Percentiles rank a stretch among this genome's conserved stretches.
phyloP scores from a whole-genome alignment of 2,113 vertebrate genomes.

The Antennarius striatus region DNA sequence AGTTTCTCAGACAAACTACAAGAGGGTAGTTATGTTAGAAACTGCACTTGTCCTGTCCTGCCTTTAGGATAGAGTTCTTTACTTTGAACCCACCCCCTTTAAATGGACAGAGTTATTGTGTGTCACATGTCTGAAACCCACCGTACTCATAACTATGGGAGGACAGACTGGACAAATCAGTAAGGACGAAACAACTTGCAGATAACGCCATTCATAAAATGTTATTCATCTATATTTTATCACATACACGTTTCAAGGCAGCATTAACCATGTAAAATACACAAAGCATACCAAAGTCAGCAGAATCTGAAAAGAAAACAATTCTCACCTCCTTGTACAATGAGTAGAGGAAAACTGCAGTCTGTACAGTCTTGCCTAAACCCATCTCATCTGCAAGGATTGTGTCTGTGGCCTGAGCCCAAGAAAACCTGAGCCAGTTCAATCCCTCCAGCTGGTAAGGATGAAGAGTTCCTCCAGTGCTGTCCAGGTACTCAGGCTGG shows the following conservation, averaged over 20 bases:
- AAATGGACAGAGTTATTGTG: slow-evolving; percentile 54
- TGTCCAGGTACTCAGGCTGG: slow-evolving; percentile 92
- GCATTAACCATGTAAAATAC: too few relatives aligned
- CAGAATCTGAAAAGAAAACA: too few relatives aligned
- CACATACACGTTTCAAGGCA: too few relatives aligned
- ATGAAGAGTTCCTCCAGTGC: slow-evolving; percentile 91
- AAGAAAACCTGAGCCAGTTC: slow-evolving; percentile 97
- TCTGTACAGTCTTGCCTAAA: slow-evolving; percentile 96
- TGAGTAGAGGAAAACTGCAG: slow-evolving; percentile 95
- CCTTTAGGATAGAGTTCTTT: slow-evolving; percentile 62
- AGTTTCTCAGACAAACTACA: not conserved
- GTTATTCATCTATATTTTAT: too few relatives aligned
- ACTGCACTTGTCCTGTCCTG: slow-evolving; percentile 41
- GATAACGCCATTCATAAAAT: too few relatives aligned
- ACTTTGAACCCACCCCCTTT: slow-evolving; percentile 63
- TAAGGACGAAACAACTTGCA: too few relatives aligned
- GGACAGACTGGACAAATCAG: slow-evolving; percentile 47
- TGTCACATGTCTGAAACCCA: slow-evolving; percentile 53
- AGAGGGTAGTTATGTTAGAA: not conserved
- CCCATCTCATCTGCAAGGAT: slow-evolving; percentile 99
- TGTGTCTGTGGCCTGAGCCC: slow-evolving; percentile 97
- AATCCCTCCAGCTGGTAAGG: slow-evolving; percentile 97
- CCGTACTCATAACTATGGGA: slow-evolving; percentile 38
- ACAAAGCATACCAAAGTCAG: too few relatives aligned
- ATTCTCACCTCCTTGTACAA: slow-evolving; percentile 92